Evolutionary conservation across 2,113 vertebrate species (phyloP), one percentile per base, ranked within the genome.

Genomic region (Phodopus roborovskii): DNA sequence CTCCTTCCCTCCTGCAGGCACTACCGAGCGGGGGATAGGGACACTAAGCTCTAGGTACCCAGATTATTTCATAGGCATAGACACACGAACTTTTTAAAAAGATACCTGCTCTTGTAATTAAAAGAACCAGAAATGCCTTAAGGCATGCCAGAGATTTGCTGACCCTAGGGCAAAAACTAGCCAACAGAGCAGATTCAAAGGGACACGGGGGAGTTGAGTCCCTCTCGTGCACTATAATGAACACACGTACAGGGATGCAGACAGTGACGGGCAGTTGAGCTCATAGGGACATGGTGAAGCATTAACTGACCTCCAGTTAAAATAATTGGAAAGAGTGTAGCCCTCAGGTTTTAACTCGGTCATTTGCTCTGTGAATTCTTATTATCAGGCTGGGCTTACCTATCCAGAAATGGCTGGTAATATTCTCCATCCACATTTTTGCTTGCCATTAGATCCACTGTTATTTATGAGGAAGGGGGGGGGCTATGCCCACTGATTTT

Each of bases 161-260:
- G 56, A 48, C 77, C 64, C 71, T 48, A 79, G 60, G 88, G 91
- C 78, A 93, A 85, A 91, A 68, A 68, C 30, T 26, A 84, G 71
- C 83, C 36, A 85, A 33, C 42, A 78, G 75, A 78, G 26, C n/a
- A 95, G 48, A 56, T n/a, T 81, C n/a, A 62, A 88, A 84, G 39
- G 39, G 62, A 83, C 16, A 12, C 15, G 7, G 9, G 56, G 62
- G 28, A 68, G 9, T 9, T 20, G 50, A 74, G 4, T 53, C 4
- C 30, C 11, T 73, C 48, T 94, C 16, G 7, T n/a, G 56, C 77
- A 2, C 0, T n/a, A 24, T 30, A 88, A 68, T 33, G 82, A 94
- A 4, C 16, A 15, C 30, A 15, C 24, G 4, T 15, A 62, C 1
- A 13, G 0, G 12, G 11, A 5, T 71, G n/a, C 42, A 58, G 86